Evolutionary conservation across 2,888 invertebrate species (phyloP), one percentile per base, ranked within the genome.

Genomic region (Coremacera marginata): DNA sequence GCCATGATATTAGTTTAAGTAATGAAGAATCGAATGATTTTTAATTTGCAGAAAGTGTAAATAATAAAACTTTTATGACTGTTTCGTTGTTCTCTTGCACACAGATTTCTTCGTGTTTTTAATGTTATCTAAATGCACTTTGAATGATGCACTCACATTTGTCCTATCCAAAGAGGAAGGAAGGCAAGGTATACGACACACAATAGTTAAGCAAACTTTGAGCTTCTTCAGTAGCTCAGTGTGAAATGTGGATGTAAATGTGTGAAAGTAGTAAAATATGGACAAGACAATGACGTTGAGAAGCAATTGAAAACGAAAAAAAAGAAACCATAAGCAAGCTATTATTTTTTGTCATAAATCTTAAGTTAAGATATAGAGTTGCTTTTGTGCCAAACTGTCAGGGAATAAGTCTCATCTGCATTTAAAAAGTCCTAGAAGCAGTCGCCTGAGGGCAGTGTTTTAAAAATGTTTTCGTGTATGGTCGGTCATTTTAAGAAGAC

Each of bases 141-240:
- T 34, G 67, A 65, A 65, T 27, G 63, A 52, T 52, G 72, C 65
- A 52, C n/a, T 51, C 9, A 27, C 19, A 49, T 52, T 65, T 52
- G 65, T 63, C 55, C 63, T 34, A 25, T 31, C 27, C 37, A 37
- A 34, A 44, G 27, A 37, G 31, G 2, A 25, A 37, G 31, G 5
- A n/a, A 44, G 31, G 27, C 22, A 49, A 62, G 51, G 52, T 52
- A 55, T 55, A 67, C 67, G 65, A 52, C 74, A 55, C 27, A 55
- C 19, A 67, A 74, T 55, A 52, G 52, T 65, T 52, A 67, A 67
- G 55, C 52, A 52, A 67, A 67, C 25, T 52, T 67, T 74, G 55
- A 62, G 74, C 74, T 74, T 49, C 74, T 74, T 74, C 74, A 74
- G 74, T 67, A 74, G 74, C 67, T 55, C 31, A 34, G 55, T 74